Conservation (phyloP, 2,797 vertebrate species). For the Masticophis lateralis region DNA sequence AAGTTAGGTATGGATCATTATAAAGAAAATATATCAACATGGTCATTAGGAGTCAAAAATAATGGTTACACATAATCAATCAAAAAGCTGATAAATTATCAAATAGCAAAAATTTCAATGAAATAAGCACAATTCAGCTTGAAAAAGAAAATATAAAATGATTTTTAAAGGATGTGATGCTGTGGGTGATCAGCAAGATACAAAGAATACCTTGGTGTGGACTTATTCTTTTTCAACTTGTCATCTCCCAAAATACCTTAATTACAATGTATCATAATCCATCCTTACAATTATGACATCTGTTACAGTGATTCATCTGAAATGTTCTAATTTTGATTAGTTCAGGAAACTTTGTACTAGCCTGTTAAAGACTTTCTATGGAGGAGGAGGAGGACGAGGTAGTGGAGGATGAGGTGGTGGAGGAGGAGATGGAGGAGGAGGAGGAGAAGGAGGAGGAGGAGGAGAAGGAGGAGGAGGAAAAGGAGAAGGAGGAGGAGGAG, state of each 20-base stretch:
- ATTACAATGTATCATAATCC: background rate
- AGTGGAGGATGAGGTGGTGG: accelerated
- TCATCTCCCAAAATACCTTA: background rate
- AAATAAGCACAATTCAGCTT: background rate
- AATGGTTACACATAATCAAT: background rate
- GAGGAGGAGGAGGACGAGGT: background rate
- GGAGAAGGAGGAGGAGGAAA: background rate
- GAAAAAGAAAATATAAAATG: background rate
- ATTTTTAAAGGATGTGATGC: background rate
- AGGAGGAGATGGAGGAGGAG: background rate
- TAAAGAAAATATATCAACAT: background rate
- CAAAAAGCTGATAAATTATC: background rate
- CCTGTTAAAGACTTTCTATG: background rate
- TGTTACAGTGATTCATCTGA: background rate
- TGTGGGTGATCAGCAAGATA: background rate
- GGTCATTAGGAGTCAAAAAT: background rate
- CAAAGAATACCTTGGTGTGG: background rate
- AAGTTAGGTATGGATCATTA: background rate
- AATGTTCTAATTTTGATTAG: background rate
- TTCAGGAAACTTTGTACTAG: background rate
- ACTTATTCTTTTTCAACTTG: background rate
- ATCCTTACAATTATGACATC: background rate
- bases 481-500: background rate
- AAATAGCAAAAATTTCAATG: background rate
- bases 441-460: background rate